Conservation (phyloP, 2,113 vertebrate species). For the Hiodon alosoides region DNA sequence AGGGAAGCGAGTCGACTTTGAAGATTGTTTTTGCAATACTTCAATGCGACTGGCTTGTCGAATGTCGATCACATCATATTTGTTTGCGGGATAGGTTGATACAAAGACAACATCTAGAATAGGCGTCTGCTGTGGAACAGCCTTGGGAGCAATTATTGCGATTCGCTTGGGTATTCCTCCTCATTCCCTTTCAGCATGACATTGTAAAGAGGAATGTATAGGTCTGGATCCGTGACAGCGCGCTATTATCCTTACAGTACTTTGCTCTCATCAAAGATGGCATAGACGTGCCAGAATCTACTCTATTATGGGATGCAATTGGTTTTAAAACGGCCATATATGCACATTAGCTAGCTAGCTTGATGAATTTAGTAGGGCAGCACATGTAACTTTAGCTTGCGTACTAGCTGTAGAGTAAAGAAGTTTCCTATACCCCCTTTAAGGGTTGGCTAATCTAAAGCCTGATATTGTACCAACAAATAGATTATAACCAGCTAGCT, state of each 20-base stretch:
- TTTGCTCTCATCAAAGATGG: slow-evolving; percentile 14
- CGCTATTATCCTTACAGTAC: background rate
- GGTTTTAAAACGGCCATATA: background rate
- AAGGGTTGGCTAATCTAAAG: background rate
- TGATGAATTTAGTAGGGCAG: background rate
- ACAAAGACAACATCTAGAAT: slow-evolving; percentile 29
- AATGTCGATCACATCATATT: slow-evolving; percentile 44
- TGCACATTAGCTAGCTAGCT: background rate
- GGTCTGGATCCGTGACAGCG: slow-evolving; percentile 40
- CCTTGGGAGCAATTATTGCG: slow-evolving; percentile 40
- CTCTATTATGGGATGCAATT: background rate
- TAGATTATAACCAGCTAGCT: background rate
- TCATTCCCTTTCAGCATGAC: slow-evolving; percentile 40
- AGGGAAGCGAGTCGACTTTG: background rate
- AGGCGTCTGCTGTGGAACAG: background rate
- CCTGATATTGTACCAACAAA: background rate
- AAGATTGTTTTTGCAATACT: background rate
- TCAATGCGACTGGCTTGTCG: slow-evolving; percentile 43
- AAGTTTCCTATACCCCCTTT: background rate
- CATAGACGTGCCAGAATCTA: background rate
- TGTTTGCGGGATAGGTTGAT: slow-evolving; percentile 48
- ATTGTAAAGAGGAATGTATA: slow-evolving; percentile 40
- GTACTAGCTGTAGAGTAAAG: background rate
- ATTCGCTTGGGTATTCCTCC: slow-evolving; percentile 30
- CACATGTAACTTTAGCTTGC: background rate